Evolutionary conservation across 2,797 vertebrate genomes (phyloP), one percentile per base, ranked within the genome.

Genomic region (Anomalospiza imberbis): DNA sequence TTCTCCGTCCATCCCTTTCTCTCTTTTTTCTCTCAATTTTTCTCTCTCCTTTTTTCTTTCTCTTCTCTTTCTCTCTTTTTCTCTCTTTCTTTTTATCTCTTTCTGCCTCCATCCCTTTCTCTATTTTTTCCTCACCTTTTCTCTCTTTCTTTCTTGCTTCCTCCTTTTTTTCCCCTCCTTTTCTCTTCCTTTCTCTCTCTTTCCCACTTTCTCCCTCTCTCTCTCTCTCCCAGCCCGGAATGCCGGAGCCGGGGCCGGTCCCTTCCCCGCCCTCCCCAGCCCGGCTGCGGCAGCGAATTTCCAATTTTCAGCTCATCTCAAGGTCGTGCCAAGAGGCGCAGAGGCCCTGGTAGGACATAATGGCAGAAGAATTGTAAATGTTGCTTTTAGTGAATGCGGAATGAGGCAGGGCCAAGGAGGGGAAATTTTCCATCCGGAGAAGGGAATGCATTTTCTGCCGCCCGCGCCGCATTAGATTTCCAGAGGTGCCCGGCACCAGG

Each of bases 381-480:
- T 98, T 97, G 98, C 98, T 98, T 98, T 98, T 98, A 98, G 98
- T 98, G 98, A 98, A 98, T 98, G 98, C 98, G 98, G 98, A 98
- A 98, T 98, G 98, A 98, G 96, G 96, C 93, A 85, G 98, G 98
- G 98, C 97, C 94, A 93, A 96, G 96, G 97, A 98, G 93, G 98
- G 98, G 98, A 98, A 98, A 98, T 98, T 97, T 99, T 98, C 98
- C 98, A 99, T 98, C 97, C 96, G 19, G 91, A 92, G 97, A 94
- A 96, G 97, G 93, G 98, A 98, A 98, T 98, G 98, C 98, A 98
- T 99, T 99, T 99, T 99, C 98, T 98, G 98, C 98, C 96, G 97
- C 98, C 98, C 99, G 99, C 99, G 98, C 99, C 99, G 98, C 99
- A 99, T 99, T 99, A 98, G 98, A 99, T 99, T 99, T 99, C 98